A percentile compares a stretch with the other conserved stretches of the same genome.
Conservation (phyloP, 2,113 vertebrate species). For the Oncorhynchus masou region DNA sequence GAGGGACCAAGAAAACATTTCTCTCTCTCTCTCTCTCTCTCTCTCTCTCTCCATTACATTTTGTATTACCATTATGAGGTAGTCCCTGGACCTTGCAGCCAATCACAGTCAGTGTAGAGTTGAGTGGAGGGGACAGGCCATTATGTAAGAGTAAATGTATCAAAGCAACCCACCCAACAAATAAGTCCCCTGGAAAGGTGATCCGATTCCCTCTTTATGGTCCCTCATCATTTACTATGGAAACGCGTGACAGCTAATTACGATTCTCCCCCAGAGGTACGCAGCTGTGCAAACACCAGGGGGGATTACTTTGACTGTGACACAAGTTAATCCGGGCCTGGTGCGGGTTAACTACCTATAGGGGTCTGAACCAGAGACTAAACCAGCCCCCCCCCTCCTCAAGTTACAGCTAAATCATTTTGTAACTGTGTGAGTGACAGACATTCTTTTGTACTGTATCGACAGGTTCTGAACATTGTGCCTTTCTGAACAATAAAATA, state of each 20-base stretch:
- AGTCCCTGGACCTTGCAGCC: slow-evolving; percentile 27
- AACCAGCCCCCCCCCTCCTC: too few relatives aligned
- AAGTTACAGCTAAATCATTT: not conserved
- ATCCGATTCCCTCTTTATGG: slow-evolving; percentile 18
- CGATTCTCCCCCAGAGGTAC: slow-evolving; percentile 1
- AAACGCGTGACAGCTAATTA: slow-evolving; percentile 45
- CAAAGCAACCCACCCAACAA: slow-evolving; percentile 14
- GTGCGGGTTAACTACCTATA: slow-evolving; percentile 20
- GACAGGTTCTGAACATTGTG: too few relatives aligned
- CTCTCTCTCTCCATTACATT: not conserved
- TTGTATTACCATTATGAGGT: slow-evolving; percentile 5
- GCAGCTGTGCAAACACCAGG: slow-evolving; percentile 27
- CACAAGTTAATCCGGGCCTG: slow-evolving; percentile 7
- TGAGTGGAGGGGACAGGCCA: slow-evolving; percentile 5
- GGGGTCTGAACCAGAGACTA: not conserved
- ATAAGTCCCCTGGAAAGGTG: too few relatives aligned
- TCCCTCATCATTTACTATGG: slow-evolving; percentile 37
- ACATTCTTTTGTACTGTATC: too few relatives aligned
- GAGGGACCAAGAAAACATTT: too few relatives aligned
- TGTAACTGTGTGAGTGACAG: not conserved
- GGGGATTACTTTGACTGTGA: slow-evolving; percentile 20
- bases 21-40: too few relatives aligned
- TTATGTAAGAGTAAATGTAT: slow-evolving; percentile 12
- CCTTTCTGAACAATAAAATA: too few relatives aligned
- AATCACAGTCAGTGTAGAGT: slow-evolving; percentile 20